Evolutionary conservation across 2,797 vertebrate genomes (phyloP), one percentile per base, ranked within the genome.

Genomic region (Galagoides demidoff): DNA sequence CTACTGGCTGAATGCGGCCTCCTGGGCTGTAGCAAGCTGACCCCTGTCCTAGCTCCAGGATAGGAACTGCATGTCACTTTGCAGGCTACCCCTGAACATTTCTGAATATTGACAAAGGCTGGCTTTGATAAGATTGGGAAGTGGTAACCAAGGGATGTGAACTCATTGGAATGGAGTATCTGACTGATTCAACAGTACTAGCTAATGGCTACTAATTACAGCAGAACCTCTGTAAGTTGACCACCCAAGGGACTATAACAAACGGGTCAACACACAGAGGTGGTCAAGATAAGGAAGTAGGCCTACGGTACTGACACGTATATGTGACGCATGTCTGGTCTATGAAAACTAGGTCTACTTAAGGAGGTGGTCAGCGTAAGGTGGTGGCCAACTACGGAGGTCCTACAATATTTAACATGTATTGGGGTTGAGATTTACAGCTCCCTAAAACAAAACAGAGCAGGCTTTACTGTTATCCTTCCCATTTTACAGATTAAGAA

Each of bases 1-100:
- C 5, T 0, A 1, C 6, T 3, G 12, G 5, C 29, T 0, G 0
- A 17, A 2, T 10, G 1, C 1, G 27, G 19, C 1, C 57, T 2
- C 20, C 55, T 1, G 1, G 31, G 12, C 22, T 11, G 27, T 5
- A 1, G 2, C 11, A 19, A 45, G 37, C 25, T 2, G 0, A 12
- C 0, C 12, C 5, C 25, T 43, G 27, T 63, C 27, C 57, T 61
- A 20, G 57, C 57, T 25, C 79, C 27, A 43, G 37, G 10, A 20
- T 13, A 82, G 27, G 29, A 22, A 43, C 57, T 43, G 37, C 29
- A 29, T 61, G 39, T 43, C 10, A 31, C 27, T 29, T 63, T 10
- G 7, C 7, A 5, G 64, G 29, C 55, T 22, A 5, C 73, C 3
- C 20, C 23, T 11, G 19, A 20, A 7, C 34, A 5, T 16, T 14